These are phyloP conservation scores for Drosophila neotestacea DNA, from an alignment of 2,888 invertebrate genomes.

Conservation along the genomic window DNA sequence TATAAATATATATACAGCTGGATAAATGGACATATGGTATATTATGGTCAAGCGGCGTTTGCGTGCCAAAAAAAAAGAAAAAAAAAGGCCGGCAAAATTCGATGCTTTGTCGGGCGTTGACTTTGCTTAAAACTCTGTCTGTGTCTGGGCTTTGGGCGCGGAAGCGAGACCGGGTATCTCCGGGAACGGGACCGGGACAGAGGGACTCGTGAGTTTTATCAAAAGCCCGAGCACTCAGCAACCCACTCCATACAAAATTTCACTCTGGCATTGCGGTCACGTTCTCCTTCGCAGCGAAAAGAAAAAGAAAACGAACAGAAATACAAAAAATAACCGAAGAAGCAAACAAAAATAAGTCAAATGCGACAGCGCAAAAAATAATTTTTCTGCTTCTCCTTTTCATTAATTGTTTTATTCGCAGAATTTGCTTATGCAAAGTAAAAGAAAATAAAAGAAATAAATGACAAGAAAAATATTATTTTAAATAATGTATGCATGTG, in stretches of 20 bases:
- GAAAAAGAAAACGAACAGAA: conserved; percentile 8
- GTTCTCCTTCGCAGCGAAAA: conserved; percentile 64
- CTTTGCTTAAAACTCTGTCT: conserved; percentile 44
- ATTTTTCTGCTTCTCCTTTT: conserved; percentile 57
- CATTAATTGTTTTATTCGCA: conserved; percentile 72
- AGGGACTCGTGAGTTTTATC: conserved; percentile 39
- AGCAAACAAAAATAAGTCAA: conserved; percentile 29
- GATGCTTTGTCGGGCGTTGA: conserved; percentile 63
- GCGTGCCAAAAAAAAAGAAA: conserved; percentile 53
- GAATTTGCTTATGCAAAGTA: conserved; percentile 70
- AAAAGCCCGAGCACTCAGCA: conserved; percentile 39
- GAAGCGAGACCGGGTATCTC: conserved; percentile 42
- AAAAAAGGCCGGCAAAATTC: conserved; percentile 67
- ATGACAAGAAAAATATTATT: conserved; percentile 36
- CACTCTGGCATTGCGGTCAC: conserved; percentile 75
- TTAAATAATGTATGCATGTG: conserved; percentile 33
- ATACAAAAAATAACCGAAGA: background rate
- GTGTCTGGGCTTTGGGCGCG: conserved; percentile 30
- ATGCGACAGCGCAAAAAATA: conserved; percentile 39
- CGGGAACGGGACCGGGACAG: conserved; percentile 1
- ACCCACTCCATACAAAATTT: conserved; percentile 54
- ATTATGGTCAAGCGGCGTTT: conserved; percentile 67
- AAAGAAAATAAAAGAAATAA: conserved; percentile 22
- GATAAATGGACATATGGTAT: conserved; percentile 36
- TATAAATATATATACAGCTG: conserved; percentile 12